Conservation (phyloP, 2,113 vertebrate species). For the Nibea coibor region DNA sequence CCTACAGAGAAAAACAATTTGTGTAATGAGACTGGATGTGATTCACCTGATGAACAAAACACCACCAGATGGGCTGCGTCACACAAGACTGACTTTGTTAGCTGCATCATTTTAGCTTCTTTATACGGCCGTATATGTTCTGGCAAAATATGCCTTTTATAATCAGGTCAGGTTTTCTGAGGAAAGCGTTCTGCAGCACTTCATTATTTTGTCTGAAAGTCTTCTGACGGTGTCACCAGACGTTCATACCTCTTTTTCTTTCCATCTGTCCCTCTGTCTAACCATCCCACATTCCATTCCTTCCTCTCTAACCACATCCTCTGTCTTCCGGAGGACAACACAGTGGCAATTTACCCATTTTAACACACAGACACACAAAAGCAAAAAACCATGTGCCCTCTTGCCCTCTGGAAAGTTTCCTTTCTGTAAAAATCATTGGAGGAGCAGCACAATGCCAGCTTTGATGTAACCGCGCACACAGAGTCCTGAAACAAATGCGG, state of each 20-base stretch:
- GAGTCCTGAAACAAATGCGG: conserved; percentile 31
- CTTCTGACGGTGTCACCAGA: conserved; percentile 15
- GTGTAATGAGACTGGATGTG: not conserved
- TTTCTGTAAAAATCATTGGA: conserved; percentile 58
- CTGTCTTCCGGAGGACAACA: conserved; percentile 17
- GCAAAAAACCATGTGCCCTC: conserved; percentile 32
- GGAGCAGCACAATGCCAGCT: conserved; percentile 73
- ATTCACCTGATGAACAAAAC: not conserved
- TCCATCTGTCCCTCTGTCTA: conserved; percentile 14
- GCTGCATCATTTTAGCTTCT: too few species aligned
- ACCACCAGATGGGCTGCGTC: not conserved
- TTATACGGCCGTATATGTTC: too few species aligned
- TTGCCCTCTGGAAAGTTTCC: conserved; percentile 49
- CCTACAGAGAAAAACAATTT: conserved; percentile 74
- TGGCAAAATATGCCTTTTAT: too few species aligned
- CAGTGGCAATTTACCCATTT: conserved; percentile 30
- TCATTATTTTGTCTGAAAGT: not conserved
- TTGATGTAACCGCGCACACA: conserved; percentile 68
- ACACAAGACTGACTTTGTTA: too few species aligned
- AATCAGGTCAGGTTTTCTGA: too few species aligned
- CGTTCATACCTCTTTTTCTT: conserved; percentile 11
- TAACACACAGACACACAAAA: conserved; percentile 26
- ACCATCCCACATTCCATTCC: conserved; percentile 17
- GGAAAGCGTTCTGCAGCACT: not conserved
- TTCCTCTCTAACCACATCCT: conserved; percentile 47